Base-by-base conservation (phyloP, 2,113 vertebrate species). In the Galbula dea region DNA sequence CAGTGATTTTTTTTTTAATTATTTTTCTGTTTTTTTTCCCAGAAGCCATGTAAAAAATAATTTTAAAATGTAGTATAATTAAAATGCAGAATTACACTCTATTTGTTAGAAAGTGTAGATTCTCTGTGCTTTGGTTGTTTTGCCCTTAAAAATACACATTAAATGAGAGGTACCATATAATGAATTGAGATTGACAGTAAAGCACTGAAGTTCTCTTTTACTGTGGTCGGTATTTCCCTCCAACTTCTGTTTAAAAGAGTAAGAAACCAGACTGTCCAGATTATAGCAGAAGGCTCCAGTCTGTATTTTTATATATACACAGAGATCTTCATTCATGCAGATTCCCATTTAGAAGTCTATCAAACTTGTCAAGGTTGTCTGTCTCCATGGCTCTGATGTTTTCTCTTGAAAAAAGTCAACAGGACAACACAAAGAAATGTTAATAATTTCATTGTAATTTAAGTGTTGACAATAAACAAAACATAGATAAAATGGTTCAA, bases 161-260 rank as follows among this genome's bases (percentile, higher is more conserved):
- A 78, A 94, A 83, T 81, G 34, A 95, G 58, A 82, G 57, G 41
- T 86, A 93, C 49, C 51, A 57, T 87, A 91, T 67, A 36, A 90
- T 73, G 8, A 74, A 71, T 93, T 93, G 74, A 83, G 43, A 83
- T 61, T 88, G 59, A 94, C 74, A 90, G 39, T 15, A 63, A 74
- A 72, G 11, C 51, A 67, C 13, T 65, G 77, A 72, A 91, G n/a
- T 59, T 92, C 37, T 76, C 13, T 69, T 87, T 84, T 67, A 65
- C 63, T 79, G 52, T 88, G 93, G 63, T 87, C 90, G 90, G 18
- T 15, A 82, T 46, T 83, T 78, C 80, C 62, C 66, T 55, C 48
- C 43, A 83, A 73, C 27, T 84, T 90, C 36, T 73, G 16, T 77
- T 89, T 66, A 17, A 71, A 63, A 72, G n/a, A 55, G 14, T 57